Conservation (phyloP, 1,140 invertebrate species). For the Hylaeus anthracinus region DNA sequence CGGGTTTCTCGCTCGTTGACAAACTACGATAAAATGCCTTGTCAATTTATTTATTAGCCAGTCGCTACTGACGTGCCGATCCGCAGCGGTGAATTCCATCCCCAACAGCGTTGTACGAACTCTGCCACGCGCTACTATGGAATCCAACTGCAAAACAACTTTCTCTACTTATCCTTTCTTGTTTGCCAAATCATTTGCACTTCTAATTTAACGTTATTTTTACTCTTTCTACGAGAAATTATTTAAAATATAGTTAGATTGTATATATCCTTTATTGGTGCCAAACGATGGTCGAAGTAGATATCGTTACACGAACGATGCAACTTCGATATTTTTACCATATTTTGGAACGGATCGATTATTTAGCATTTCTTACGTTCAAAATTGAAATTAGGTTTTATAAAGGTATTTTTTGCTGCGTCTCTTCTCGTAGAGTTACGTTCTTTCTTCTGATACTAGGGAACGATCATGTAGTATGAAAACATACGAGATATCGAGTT, state of each 20-base stretch:
- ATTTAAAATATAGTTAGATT: not conserved
- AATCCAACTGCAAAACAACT: slow-evolving; percentile 1
- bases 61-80: slow-evolving; percentile 60
- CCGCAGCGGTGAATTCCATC: slow-evolving; percentile 33
- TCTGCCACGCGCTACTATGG: not conserved
- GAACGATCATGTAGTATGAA: too few relatives aligned
- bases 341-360: too few relatives aligned
- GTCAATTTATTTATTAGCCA: slow-evolving; percentile 76
- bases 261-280: not conserved
- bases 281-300: too few relatives aligned
- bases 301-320: too few relatives aligned
- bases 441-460: too few relatives aligned
- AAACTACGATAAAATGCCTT: slow-evolving; percentile 20
- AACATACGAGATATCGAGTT: too few relatives aligned
- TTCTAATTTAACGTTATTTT: not conserved
- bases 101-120: not conserved
- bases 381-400: too few relatives aligned
- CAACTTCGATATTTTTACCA: too few relatives aligned
- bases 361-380: too few relatives aligned
- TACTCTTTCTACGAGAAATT: not conserved
- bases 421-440: too few relatives aligned
- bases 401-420: too few relatives aligned
- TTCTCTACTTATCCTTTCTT: not conserved
- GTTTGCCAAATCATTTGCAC: too few relatives aligned
- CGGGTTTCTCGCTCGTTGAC: slow-evolving; percentile 55